Evolutionary conservation across 2,113 vertebrate species (phyloP).

Genomic region (Tinamus guttatus): DNA sequence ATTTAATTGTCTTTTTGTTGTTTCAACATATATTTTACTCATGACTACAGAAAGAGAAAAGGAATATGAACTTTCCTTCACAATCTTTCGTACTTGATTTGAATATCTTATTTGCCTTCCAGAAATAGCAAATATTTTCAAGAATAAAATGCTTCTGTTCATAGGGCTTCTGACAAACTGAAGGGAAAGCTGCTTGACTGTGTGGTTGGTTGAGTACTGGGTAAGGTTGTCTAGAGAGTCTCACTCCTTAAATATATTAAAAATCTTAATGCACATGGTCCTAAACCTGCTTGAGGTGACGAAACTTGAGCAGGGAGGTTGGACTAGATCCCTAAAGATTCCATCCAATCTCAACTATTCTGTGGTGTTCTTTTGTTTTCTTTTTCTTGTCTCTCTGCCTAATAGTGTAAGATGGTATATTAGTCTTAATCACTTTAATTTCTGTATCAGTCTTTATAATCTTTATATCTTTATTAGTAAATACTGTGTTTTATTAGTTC

Average conservation of each 20-base stretch:
- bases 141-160: no score
- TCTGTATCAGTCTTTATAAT: slow-evolving; percentile 2
- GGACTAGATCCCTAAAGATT: no score
- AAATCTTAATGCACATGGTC: no score
- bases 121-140: neutral
- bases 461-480: neutral
- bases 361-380: neutral
- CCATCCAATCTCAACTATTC: no score
- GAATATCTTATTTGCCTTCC: neutral
- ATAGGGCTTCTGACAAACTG: no score
- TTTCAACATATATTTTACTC: neutral
- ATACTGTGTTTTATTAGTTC: neutral
- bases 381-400: neutral
- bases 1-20: neutral
- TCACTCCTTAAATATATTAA: no score
- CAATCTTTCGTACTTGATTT: neutral
- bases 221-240: no score
- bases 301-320: no score
- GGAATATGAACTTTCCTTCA: neutral
- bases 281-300: no score
- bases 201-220: no score
- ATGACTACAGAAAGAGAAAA: neutral
- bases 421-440: slow-evolving; percentile 18
- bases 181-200: no score
- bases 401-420: neutral